phyloP scores from a whole-genome alignment of 2,888 invertebrate genomes.

The Boloria selene region DNA sequence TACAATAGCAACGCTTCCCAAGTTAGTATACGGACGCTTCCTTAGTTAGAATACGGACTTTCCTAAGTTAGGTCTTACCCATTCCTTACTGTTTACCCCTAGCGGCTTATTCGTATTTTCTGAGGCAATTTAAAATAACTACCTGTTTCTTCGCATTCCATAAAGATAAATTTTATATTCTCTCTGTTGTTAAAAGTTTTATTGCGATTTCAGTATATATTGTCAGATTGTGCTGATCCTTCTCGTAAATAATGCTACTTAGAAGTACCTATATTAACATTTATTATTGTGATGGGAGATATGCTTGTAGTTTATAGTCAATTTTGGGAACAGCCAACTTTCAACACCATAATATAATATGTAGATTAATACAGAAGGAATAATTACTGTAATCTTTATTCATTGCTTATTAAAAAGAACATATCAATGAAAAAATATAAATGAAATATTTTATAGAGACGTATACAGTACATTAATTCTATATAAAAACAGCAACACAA shows the following conservation, averaged over 20 bases:
- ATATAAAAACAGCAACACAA: too few relatives aligned
- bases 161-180: constrained; percentile 28
- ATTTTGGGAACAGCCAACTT: too few relatives aligned
- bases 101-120: constrained; percentile 39
- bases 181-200: constrained; percentile 5
- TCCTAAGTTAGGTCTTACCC: constrained; percentile 47
- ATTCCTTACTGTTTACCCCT: constrained; percentile 47
- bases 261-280: too few relatives aligned
- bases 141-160: constrained; percentile 36
- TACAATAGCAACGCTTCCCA: constrained; percentile 48
- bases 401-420: too few relatives aligned
- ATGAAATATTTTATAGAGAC: too few relatives aligned
- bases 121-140: constrained; percentile 40
- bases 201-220: constrained; percentile 6
- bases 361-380: too few relatives aligned
- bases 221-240: not conserved
- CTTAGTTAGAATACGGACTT: constrained; percentile 36
- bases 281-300: too few relatives aligned
- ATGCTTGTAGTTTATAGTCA: too few relatives aligned
- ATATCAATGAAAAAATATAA: too few relatives aligned
- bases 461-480: too few relatives aligned
- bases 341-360: too few relatives aligned
- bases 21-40: constrained; percentile 29
- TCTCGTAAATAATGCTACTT: not conserved
- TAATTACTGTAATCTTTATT: too few relatives aligned